These are phyloP conservation scores for Chloroclystis v-ata DNA, from an alignment of 2,888 invertebrate genomes.

Conservation along the genomic window DNA sequence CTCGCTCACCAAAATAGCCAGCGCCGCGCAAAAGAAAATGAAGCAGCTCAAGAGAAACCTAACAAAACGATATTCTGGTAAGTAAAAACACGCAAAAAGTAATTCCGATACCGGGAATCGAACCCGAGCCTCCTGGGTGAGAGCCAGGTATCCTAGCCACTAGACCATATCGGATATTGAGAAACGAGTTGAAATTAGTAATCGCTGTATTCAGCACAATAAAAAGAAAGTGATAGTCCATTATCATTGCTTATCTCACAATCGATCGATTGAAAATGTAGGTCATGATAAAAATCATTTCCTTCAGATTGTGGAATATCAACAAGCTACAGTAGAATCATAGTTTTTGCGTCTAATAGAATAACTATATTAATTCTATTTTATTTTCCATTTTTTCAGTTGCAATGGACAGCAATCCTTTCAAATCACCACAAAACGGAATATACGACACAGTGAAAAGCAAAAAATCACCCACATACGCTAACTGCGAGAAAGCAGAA, in stretches of 20 bases:
- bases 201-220: constrained; percentile 80
- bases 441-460: constrained; percentile 47
- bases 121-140: constrained; percentile 83
- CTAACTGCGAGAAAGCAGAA: constrained; percentile 56
- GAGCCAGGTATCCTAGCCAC: constrained; percentile 85
- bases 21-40: constrained; percentile 80
- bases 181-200: too few relatives aligned
- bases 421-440: constrained; percentile 51
- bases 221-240: constrained; percentile 41
- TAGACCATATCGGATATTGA: constrained; percentile 75
- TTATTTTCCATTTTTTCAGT: constrained; percentile 41
- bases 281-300: not conserved
- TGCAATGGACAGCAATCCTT: constrained; percentile 67
- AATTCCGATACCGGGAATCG: constrained; percentile 80
- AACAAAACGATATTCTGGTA: constrained; percentile 76
- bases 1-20: constrained; percentile 81
- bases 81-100: constrained; percentile 40
- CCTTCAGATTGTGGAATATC: not conserved
- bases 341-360: too few relatives aligned
- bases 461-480: constrained; percentile 56
- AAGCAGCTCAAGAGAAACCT: constrained; percentile 82
- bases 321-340: too few relatives aligned
- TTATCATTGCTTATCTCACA: not conserved
- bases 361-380: too few relatives aligned
- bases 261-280: not conserved